phyloP scores from a whole-genome alignment of 2,888 invertebrate genomes.

The Cryptus armator region DNA sequence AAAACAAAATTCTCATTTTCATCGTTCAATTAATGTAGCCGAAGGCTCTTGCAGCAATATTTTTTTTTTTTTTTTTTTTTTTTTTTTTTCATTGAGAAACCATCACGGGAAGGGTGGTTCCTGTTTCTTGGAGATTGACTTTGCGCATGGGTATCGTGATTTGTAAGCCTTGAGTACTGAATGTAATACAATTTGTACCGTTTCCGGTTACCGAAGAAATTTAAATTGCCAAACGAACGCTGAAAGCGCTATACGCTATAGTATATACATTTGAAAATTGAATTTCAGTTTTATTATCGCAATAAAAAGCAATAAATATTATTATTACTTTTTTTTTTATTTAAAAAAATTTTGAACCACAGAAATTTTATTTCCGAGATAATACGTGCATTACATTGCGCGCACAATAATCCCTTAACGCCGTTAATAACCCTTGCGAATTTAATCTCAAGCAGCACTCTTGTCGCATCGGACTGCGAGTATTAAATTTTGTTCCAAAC shows the following conservation, averaged over 20 bases:
- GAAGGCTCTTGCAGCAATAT: background rate
- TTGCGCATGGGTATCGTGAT: too few relatives aligned
- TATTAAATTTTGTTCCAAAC: conserved; percentile 13
- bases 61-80: background rate
- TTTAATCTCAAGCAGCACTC: background rate
- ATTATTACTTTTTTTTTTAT: background rate
- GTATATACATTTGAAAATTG: too few relatives aligned
- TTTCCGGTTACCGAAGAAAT: too few relatives aligned
- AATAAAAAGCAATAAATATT: background rate
- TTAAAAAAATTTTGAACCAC: background rate
- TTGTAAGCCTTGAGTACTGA: too few relatives aligned
- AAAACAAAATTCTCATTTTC: conserved; percentile 18
- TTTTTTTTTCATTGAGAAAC: background rate
- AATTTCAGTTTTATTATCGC: too few relatives aligned
- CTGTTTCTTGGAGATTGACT: too few relatives aligned
- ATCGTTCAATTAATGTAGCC: background rate
- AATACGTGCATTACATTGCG: background rate
- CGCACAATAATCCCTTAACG: conserved; percentile 1
- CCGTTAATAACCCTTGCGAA: background rate
- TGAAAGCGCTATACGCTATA: too few relatives aligned
- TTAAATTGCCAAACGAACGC: too few relatives aligned
- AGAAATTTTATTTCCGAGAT: background rate
- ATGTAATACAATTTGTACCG: too few relatives aligned
- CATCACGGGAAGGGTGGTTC: background rate
- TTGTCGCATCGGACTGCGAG: background rate